Evolutionary conservation across 1,140 invertebrate genomes (phyloP), one percentile per base, ranked within the genome.

Genomic region (Grapholita molesta): DNA sequence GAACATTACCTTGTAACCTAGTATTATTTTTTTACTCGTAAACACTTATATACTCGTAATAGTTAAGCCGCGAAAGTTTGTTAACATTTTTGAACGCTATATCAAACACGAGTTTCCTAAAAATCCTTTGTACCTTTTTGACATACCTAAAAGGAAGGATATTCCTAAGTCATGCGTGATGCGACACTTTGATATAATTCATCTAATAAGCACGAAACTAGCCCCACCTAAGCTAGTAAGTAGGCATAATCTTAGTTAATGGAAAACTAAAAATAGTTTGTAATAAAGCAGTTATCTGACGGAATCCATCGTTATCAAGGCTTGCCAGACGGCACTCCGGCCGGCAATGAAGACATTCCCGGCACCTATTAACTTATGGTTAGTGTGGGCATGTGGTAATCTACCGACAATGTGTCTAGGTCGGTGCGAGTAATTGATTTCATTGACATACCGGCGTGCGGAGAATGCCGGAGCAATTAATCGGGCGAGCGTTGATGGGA

Each of bases 381-480:
- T 21, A 48, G 42, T 48, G 42, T 48, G 42, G 42, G 42, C 42
- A 48, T 48, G 42, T 48, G 42, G 55, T 61, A 61, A 61, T 61
- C 55, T 61, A 15, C 25, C 25, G 24, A 61, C 55, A 61, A 61
- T 61, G 55, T 61, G 55, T 61, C 25, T 25, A 61, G 55, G 55
- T 72, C 77, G 77, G 78, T 75, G 75, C 71, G 77, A 83, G 84
- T 89, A 87, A 89, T 89, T 88, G 84, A 82, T 83, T 89, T 82
- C 85, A 89, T 86, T 88, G 85, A 88, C 85, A 87, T 88, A 78
- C 85, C 87, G 72, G 74, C 71, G 78, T 68, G 78, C 77, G 35
- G 82, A 83, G 84, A 87, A 88, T 89, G 84, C 79, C 74, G 76
- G 73, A 75, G 83, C 83, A 88, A 88, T 88, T 89, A 88, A 87